Evolutionary conservation across 2,113 vertebrate genomes (phyloP).

Genomic region (Pristiophorus japonicus): DNA sequence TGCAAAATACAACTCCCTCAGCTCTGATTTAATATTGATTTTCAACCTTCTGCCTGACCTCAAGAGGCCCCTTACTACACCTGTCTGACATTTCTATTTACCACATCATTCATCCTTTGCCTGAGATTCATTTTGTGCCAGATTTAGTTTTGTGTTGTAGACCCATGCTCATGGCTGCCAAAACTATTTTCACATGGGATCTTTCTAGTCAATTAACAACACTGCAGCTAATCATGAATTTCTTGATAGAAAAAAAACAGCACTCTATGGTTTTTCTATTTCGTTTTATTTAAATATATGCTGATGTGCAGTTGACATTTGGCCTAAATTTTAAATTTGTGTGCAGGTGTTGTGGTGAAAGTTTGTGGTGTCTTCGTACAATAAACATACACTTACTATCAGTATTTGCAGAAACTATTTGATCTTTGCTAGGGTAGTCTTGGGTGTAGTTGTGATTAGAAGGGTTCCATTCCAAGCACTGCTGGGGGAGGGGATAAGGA

Average conservation of each 20-base stretch:
- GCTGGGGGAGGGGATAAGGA: not conserved
- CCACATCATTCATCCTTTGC: not conserved
- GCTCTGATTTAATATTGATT: not conserved
- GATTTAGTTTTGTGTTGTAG: not conserved
- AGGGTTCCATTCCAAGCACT: not conserved
- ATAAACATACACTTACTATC: too few relatives aligned
- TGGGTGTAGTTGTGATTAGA: not conserved
- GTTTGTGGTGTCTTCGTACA: not conserved
- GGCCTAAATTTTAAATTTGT: not conserved
- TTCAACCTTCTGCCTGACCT: not conserved
- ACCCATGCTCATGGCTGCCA: not conserved
- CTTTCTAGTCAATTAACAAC: not conserved
- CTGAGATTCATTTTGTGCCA: not conserved
- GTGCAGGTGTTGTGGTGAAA: not conserved
- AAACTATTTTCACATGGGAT: not conserved
- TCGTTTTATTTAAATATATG: not conserved
- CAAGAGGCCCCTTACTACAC: not conserved
- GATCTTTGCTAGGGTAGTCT: not conserved
- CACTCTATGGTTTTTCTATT: not conserved
- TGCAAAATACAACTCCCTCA: not conserved
- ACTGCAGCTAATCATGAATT: not conserved
- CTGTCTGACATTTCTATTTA: not conserved
- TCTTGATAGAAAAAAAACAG: not conserved
- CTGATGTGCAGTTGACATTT: not conserved
- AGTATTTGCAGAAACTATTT: not conserved